Evolutionary conservation across 2,113 vertebrate genomes (phyloP), one percentile per base, ranked within the genome.

Genomic region (Synchiropus splendidus): DNA sequence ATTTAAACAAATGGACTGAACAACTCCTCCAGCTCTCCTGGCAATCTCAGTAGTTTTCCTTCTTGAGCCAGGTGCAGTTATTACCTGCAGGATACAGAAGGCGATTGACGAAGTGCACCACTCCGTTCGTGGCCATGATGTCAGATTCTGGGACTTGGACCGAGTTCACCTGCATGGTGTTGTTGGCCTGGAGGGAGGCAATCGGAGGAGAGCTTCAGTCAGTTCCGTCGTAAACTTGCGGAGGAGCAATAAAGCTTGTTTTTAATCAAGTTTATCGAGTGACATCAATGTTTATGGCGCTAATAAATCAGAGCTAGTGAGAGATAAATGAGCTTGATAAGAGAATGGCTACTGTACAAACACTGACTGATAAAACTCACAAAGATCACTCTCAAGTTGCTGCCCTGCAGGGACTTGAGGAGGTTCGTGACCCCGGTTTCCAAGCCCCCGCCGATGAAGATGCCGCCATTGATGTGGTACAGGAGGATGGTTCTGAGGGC

Each of bases 21-120:
- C n/a, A n/a, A n/a, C n/a, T n/a, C n/a, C n/a, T n/a, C n/a, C n/a
- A n/a, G n/a, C n/a, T n/a, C n/a, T n/a, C n/a, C n/a, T n/a, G n/a
- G n/a, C n/a, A n/a, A n/a, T n/a, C n/a, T n/a, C n/a, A n/a, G n/a
- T n/a, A n/a, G n/a, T n/a, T n/a, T n/a, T n/a, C n/a, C n/a, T n/a
- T n/a, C n/a, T n/a, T n/a, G n/a, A n/a, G n/a, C n/a, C n/a, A n/a
- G n/a, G n/a, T n/a, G n/a, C n/a, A n/a, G n/a, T n/a, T n/a, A n/a
- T n/a, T n/a, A 95, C 95, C 93, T 83, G 71, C 85, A 42, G 95
- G 92, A 54, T 92, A 97, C 6, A 98, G 80, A n/a, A 96, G 81
- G 36, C 86, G 88, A 58, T 94, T 82, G 12, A 94, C 58, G 5
- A 89, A 78, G 40, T 97, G 93, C 76, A 98, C 67, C 1, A 94